Base-by-base conservation (phyloP, 2,888 invertebrate genomes). In the Perizoma affinitatum region DNA sequence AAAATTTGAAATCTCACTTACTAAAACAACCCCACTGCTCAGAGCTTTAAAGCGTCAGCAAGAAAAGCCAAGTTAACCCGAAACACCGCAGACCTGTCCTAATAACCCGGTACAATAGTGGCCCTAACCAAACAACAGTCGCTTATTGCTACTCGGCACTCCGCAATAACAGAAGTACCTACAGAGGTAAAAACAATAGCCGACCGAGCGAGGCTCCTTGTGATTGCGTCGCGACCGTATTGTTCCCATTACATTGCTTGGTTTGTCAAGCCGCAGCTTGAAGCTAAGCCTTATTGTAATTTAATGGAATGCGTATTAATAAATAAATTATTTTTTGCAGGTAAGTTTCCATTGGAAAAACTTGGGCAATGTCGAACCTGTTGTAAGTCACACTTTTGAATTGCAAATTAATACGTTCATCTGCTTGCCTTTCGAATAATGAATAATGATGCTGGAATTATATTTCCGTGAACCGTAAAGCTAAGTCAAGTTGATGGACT, bases 51-150 rank as follows among this genome's bases (percentile, higher is more conserved):
- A 68, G 58, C 67, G 66, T 70, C 70, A 74, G 72, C 71, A 74
- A 74, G 75, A 76, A 79, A 76, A 73, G 73, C 70, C 69, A 69
- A 71, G 75, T 77, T 75, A 82, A 82, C 79, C 77, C 72, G 63
- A 49, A 62, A 46, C 62, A 71, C 79, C 74, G 77, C 78, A 75
- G 78, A 82, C 81, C 83, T 83, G 83, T 82, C 83, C 88, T 87
- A 89, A 88, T 89, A 90, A 88, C 84, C 79, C 72, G 78, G 74
- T 79, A 88, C 88, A 88, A 88, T 86, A 86, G 87, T 87, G 80
- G 84, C 83, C 78, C 84, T 82, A 79, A 82, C 80, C 84, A 85
- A 88, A 89, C 88, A 87, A 78, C 79, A 80, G 80, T 76, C 80
- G 85, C 85, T 88, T 88, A 88, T 89, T 89, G 88, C 88, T 82